Base-by-base conservation (phyloP, 2,888 invertebrate genomes). In the Phorcus lineatus region DNA sequence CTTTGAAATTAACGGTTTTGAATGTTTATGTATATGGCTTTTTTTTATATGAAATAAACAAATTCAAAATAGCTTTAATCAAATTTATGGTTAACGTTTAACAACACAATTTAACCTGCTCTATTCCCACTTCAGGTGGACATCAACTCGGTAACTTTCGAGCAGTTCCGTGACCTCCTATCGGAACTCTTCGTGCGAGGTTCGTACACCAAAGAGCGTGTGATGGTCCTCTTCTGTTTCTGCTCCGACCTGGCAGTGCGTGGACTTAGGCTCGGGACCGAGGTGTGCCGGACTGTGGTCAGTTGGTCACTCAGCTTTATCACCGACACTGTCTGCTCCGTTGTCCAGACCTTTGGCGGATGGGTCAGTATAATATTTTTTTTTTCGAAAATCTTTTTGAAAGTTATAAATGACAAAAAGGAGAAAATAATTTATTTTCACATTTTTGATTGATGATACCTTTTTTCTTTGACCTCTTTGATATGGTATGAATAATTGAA, bases 201-300 rank as follows among this genome's bases (percentile, higher is more conserved):
- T 36, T 88, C 88, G 0, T 87, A 92, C 19, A 90, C 90, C 24
- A 84, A 83, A n/a, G 88, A 90, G 79, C 83, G 91, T 53, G 88
- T 93, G 66, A 85, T 92, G 24, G 90, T 92, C 6, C 83, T 93
- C 17, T 92, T 93, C 84, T 90, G 87, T 84, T 93, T 93, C 86
- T 92, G 92, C 80, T 87, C 91, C 6, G 92, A 92, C 82, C 85
- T 93, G 54, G 89, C 91, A 62, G 89, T 91, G 77, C 83, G 88
- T 78, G 84, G 90, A 7, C 82, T 91, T 24, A 83, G 81, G 22
- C 57, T 82, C 2, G 85, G 88, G 7, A 74, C 82, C 7, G 81
- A 86, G n/a, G 70, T 87, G 74, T 91, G 88, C 80, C 74, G 75
- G 6, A 83, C 80, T 57, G 85, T 89, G 62, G 83, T 92, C 4